A percentile compares a stretch with the other conserved stretches of the same genome.
Conservation (phyloP, 1,140 invertebrate species). For the Atopsyche davidsoni region DNA sequence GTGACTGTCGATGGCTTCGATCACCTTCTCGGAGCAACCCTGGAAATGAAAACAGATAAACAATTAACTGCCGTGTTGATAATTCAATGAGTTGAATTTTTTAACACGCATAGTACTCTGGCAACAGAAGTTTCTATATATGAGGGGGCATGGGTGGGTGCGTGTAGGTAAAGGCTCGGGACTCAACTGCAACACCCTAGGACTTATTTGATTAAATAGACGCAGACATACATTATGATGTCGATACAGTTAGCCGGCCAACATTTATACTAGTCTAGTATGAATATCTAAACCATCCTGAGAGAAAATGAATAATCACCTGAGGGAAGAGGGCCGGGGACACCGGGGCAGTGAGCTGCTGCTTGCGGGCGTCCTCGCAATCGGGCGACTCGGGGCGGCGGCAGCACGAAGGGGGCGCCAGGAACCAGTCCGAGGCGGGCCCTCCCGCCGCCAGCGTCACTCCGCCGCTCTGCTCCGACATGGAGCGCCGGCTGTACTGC, state of each 20-base stretch:
- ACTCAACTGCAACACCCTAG: no score
- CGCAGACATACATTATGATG: no score
- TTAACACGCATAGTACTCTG: no score
- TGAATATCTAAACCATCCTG: constrained; percentile 23
- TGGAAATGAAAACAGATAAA: constrained; percentile 39
- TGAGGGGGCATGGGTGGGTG: no score
- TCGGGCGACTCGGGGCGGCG: constrained; percentile 37
- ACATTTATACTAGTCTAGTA: constrained; percentile 22
- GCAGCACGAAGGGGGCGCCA: constrained; percentile 59
- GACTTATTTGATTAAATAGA: no score
- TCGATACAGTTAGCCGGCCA: no score
- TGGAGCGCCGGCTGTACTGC: constrained; percentile 46
- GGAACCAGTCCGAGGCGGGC: constrained; percentile 47
- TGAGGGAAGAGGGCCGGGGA: constrained; percentile 49
- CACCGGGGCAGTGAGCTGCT: constrained; percentile 46
- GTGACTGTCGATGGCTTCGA: constrained; percentile 55
- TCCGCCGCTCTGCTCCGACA: constrained; percentile 25
- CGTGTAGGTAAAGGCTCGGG: no score
- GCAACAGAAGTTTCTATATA: no score
- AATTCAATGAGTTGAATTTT: no score
- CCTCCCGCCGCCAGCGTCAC: constrained; percentile 36
- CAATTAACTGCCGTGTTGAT: no score
- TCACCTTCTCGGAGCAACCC: constrained; percentile 68
- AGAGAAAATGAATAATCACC: constrained; percentile 41
- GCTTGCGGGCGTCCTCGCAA: constrained; percentile 45